These are phyloP conservation scores for Plemyria rubiginata DNA, from an alignment of 2,888 invertebrate genomes.

Conservation along the genomic window DNA sequence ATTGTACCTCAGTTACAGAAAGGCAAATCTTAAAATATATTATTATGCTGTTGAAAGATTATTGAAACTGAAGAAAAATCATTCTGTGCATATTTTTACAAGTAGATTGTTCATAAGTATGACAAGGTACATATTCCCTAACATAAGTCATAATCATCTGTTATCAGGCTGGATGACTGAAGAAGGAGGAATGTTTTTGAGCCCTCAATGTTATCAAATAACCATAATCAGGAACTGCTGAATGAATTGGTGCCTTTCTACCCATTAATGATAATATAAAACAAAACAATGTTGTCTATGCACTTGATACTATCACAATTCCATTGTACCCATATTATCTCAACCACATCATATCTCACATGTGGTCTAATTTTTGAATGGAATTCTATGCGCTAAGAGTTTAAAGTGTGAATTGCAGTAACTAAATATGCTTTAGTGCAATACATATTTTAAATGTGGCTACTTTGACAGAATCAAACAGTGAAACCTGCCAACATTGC, in stretches of 20 bases:
- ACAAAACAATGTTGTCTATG: conserved; percentile 23
- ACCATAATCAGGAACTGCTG: background rate
- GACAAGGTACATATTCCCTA: no score
- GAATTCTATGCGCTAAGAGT: conserved; percentile 4
- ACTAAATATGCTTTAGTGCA: background rate
- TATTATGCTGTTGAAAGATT: background rate
- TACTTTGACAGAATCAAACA: no score
- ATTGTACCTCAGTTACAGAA: background rate
- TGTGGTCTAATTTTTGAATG: conserved; percentile 1
- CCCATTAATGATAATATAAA: conserved; percentile 5
- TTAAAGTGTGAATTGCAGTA: conserved; percentile 14
- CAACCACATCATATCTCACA: conserved; percentile 25
- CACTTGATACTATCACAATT: conserved; percentile 27
- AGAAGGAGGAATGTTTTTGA: no score
- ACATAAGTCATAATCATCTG: no score
- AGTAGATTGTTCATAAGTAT: no score
- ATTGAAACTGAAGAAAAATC: no score
- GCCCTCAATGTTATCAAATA: no score
- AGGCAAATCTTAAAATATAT: background rate
- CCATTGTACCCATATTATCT: conserved; percentile 37
- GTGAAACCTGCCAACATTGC: no score
- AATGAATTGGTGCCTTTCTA: background rate
- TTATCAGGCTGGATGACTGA: no score
- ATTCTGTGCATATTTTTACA: no score
- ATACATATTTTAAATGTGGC: no score